Percentiles rank a stretch among this genome's conserved stretches.
phyloP scores from a whole-genome alignment of 2,113 vertebrate species.

The Dipodomys ordii region DNA sequence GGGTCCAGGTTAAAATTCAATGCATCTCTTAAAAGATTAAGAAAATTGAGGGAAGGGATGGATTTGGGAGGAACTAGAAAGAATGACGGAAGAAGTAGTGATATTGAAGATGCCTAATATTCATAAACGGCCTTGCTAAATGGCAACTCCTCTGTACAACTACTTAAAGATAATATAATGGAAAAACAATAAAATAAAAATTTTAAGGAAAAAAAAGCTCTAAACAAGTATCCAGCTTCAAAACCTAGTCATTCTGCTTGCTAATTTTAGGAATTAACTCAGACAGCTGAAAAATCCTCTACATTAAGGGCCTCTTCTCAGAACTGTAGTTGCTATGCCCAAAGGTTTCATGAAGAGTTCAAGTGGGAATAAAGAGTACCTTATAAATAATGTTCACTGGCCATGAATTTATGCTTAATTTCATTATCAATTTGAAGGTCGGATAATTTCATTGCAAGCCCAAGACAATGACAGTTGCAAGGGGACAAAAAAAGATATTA shows the following conservation, averaged over 20 bases:
- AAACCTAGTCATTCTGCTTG: neutral
- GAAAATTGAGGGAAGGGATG: too few relatives aligned
- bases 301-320: neutral
- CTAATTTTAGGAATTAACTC: neutral
- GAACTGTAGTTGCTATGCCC: neutral
- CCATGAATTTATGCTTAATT: neutral
- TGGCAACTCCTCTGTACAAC: too few relatives aligned
- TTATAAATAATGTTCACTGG: neutral
- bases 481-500: neutral
- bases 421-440: conserved; percentile 6
- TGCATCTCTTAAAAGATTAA: too few relatives aligned
- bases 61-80: too few relatives aligned
- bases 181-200: too few relatives aligned
- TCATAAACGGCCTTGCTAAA: too few relatives aligned
- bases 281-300: neutral
- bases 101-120: too few relatives aligned
- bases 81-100: too few relatives aligned
- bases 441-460: neutral
- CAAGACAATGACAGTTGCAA: neutral
- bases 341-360: neutral
- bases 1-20: too few relatives aligned
- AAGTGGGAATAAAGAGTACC: neutral
- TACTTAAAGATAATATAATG: too few relatives aligned
- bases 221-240: neutral
- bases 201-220: neutral